Percentiles rank a stretch among this genome's conserved stretches.
phyloP scores from a whole-genome alignment of 2,888 invertebrate species.

The Lacanobia oleracea region DNA sequence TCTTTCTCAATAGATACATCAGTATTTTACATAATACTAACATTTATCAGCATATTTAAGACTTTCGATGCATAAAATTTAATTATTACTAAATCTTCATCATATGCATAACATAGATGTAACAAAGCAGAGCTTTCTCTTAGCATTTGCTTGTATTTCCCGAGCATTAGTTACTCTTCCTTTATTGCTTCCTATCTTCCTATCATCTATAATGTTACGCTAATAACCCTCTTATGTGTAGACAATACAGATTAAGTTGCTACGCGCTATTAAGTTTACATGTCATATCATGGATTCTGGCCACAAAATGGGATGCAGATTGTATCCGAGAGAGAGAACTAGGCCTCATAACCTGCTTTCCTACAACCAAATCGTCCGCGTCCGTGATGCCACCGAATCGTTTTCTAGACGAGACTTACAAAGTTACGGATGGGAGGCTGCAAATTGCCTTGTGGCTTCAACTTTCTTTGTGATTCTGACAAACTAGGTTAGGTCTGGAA shows the following conservation, averaged over 20 bases:
- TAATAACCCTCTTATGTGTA: slow-evolving; percentile 21
- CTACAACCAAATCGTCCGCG: slow-evolving; percentile 71
- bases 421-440: slow-evolving; percentile 76
- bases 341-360: slow-evolving; percentile 76
- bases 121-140: slow-evolving; percentile 42
- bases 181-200: slow-evolving; percentile 35
- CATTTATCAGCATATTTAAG: slow-evolving; percentile 17
- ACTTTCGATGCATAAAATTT: slow-evolving; percentile 32
- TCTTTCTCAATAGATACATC: not conserved
- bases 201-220: slow-evolving; percentile 10
- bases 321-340: slow-evolving; percentile 60
- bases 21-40: slow-evolving; percentile 19
- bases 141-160: slow-evolving; percentile 34
- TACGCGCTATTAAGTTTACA: slow-evolving; percentile 17
- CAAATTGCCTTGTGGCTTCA: slow-evolving; percentile 76
- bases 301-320: slow-evolving; percentile 35
- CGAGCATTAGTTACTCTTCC: slow-evolving; percentile 18
- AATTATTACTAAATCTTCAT: slow-evolving; percentile 27
- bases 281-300: slow-evolving; percentile 27
- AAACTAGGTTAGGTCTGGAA: slow-evolving; percentile 71
- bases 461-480: slow-evolving; percentile 76
- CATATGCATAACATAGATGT: slow-evolving; percentile 19
- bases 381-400: slow-evolving; percentile 70
- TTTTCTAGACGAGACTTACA: slow-evolving; percentile 70
- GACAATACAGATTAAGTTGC: slow-evolving; percentile 35